Evolutionary conservation across 2,797 vertebrate species (phyloP), one percentile per base, ranked within the genome.

Genomic region (Bovichtus diacanthus): DNA sequence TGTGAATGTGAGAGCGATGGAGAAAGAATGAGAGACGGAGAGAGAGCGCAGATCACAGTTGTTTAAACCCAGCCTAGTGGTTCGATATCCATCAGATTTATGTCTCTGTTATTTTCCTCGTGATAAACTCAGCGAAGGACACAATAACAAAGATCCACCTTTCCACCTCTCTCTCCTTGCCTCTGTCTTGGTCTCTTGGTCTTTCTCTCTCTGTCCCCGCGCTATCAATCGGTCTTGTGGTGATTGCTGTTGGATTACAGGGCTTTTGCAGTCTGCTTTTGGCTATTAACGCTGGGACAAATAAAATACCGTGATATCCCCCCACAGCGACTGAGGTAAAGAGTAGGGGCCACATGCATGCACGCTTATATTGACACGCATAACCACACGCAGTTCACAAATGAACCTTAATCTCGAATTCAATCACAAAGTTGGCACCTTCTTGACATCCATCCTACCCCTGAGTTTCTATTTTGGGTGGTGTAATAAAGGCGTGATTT

Each of bases 161-260:
- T 82, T 82, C 78, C 83, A 84, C 82, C 87, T 76, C 77, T 54
- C 73, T 84, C 80, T 80, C 75, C 65, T 44, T 56, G 67, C 78
- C 83, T 41, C 7, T 50, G 41, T 23, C 55, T 63, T 62, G 27
- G 27, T 84, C 70, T 80, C 76, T 87, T 64, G 0, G 29, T 36
- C 80, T 69, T 29, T 78, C 59, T 75, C 78, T 67, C 71, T 74
- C 70, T 23, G 51, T 86, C 71, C 58, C 84, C 39, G 21, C 56
- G 49, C 66, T 67, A 89, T 90, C 86, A 89, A 92, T 92, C 90
- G 88, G 77, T 39, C 78, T 71, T 68, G 84, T 69, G 81, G 76
- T 92, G 92, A 94, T 93, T 92, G 91, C 83, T 72, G 79, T 86
- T 83, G 90, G 89, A 94, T 94, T 91, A 90, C 84, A 38, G 82